Base-by-base conservation (phyloP, 1,140 invertebrate species). In the Orius insidiosus region DNA sequence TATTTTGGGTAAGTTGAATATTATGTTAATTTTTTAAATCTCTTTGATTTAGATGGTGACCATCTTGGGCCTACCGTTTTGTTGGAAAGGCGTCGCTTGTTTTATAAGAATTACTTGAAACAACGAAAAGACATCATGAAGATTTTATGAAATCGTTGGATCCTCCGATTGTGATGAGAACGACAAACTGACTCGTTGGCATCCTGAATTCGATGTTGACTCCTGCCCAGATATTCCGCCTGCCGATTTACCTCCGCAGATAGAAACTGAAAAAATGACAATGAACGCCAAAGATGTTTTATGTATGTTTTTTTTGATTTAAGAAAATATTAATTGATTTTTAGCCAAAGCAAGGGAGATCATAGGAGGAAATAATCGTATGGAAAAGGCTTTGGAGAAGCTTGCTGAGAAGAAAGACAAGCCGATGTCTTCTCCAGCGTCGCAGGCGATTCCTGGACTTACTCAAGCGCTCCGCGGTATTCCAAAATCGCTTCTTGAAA, bases 141-240 rank as follows among this genome's bases (percentile, higher is more conserved):
- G 68, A 36, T 36, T 36, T 36, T 36, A 15, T 36, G 35, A 36
- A 36, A 36, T 36, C 10, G 30, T 60, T 90, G 33, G 74, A 78
- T 42, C 75, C 75, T 31, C 83, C 85, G 3, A 70, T 93, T 57
- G 58, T 67, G 5, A 73, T 24, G 65, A 75, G 3, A 74, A 76
- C 55, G 68, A 76, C 8, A 78, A 80, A 55, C 63, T 95, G 13
- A 80, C 75, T 1, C 70, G 85, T 35, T 96, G 89, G 88, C 89
- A 96, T 74, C 86, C 89, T 1, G 75, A 80, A 50, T 96, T 96
- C 62, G 74, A 79, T 55, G 59, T 94, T 5, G 88, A 94, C 56
- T 72, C 70, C 53, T 75, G 92, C 37, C 75, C 78, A 16, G 76
- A 85, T 47, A 74, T 94, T 51, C 71, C 75, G 54, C 58, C 67